A percentile compares a stretch with the other conserved stretches of the same genome.
phyloP scores from a whole-genome alignment of 2,888 invertebrate genomes.

The Chymomyza fuscimana region DNA sequence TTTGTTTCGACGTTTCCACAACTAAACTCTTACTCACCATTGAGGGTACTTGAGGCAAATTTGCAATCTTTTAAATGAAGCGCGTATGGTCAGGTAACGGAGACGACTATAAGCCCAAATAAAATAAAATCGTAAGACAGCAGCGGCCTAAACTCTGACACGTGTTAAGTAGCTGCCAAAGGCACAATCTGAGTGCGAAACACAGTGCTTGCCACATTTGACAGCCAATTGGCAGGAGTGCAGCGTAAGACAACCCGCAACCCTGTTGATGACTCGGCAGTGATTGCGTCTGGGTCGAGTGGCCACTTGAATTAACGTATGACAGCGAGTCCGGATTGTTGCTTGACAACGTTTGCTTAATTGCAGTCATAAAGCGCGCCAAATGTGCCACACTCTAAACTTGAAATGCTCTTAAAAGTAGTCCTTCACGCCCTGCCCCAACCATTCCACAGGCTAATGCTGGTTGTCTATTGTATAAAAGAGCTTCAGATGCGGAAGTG shows the following conservation, averaged over 20 bases:
- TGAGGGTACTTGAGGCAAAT: constrained; percentile 43
- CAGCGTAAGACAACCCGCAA: constrained; percentile 3
- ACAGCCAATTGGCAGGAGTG: constrained; percentile 59
- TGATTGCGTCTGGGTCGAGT: constrained; percentile 36
- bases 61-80: constrained; percentile 26
- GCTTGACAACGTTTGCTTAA: constrained; percentile 47
- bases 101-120: constrained; percentile 1
- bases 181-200: constrained; percentile 36
- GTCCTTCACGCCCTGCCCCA: not conserved
- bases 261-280: constrained; percentile 45
- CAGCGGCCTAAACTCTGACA: constrained; percentile 51
- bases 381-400: constrained; percentile 3
- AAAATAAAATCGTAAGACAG: constrained; percentile 21
- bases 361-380: constrained; percentile 45
- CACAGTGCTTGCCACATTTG: constrained; percentile 49
- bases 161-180: constrained; percentile 72
- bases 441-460: not conserved
- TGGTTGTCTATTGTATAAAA: not conserved
- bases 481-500: constrained; percentile 51
- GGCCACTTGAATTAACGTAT: constrained; percentile 67
- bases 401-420: not conserved
- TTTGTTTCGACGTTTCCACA: constrained; percentile 14
- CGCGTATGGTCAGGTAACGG: constrained; percentile 14
- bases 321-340: constrained; percentile 49
- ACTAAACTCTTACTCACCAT: constrained; percentile 22